phyloP scores from a whole-genome alignment of 2,888 invertebrate genomes.

The Andrena trimmerana region DNA sequence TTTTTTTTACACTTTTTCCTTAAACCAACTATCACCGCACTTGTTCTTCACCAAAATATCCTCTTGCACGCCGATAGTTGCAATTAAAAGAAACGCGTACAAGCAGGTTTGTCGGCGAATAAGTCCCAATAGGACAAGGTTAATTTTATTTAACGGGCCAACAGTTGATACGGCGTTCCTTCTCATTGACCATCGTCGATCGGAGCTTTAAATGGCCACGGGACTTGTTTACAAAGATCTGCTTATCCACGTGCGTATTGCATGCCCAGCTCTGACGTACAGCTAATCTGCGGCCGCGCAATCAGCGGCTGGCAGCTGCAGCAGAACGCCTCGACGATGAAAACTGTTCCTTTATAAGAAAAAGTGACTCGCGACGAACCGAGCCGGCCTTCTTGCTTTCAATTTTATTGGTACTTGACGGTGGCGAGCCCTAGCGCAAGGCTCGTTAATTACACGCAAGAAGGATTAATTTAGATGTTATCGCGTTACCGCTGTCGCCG shows the following conservation, averaged over 20 bases:
- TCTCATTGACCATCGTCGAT: not conserved
- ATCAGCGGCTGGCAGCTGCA: constrained; percentile 35
- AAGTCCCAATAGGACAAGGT: not conserved
- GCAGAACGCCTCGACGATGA: constrained; percentile 14
- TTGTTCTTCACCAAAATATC: no score
- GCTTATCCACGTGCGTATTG: constrained; percentile 46
- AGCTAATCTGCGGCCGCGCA: constrained; percentile 34
- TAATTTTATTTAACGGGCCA: not conserved
- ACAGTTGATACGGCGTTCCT: no score
- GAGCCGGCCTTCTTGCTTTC: constrained; percentile 5
- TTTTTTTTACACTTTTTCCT: no score
- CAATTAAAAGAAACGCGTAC: not conserved
- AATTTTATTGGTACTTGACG: constrained; percentile 42
- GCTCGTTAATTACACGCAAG: constrained; percentile 47
- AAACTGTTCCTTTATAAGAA: constrained; percentile 18
- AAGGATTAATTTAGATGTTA: constrained; percentile 56
- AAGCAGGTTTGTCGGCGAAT: no score
- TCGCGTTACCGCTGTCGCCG: constrained; percentile 12
- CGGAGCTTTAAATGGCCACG: constrained; percentile 6
- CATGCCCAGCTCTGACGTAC: constrained; percentile 30
- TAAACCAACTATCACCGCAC: no score
- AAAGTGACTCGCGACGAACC: constrained; percentile 1
- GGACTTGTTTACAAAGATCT: constrained; percentile 32
- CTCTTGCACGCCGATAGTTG: not conserved
- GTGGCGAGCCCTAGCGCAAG: constrained; percentile 19